Evolutionary conservation across 2,888 invertebrate genomes (phyloP), one percentile per base, ranked within the genome.

Genomic region (Oxystoma pomonae): DNA sequence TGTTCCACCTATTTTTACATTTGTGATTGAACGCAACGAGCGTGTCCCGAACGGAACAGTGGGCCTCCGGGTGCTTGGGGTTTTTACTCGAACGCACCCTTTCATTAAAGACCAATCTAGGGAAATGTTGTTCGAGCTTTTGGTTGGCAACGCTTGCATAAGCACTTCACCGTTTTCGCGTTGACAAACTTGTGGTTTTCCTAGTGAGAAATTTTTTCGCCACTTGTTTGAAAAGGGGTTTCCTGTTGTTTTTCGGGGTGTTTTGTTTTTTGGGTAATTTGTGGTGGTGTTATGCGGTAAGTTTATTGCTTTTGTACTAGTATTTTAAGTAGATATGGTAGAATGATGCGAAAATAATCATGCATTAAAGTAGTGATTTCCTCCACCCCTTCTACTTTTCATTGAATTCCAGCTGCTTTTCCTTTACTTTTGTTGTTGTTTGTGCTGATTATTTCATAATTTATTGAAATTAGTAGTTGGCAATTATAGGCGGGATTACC

Each of bases 91-190:
- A n/a, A n/a, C n/a, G n/a, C n/a, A n/a, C n/a, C n/a, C n/a, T n/a
- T n/a, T n/a, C n/a, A n/a, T n/a, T n/a, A n/a, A n/a, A n/a, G n/a
- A n/a, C n/a, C n/a, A n/a, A n/a, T n/a, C n/a, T n/a, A n/a, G n/a
- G n/a, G n/a, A n/a, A n/a, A n/a, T n/a, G n/a, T n/a, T n/a, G n/a
- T n/a, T 65, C 58, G 62, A 62, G 53, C 53, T 59, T 60, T 59
- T 57, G 60, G 65, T 65, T 65, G 65, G 62, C 65, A 60, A 56
- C 61, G 65, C 63, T 65, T 65, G 63, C 65, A 61, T 63, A 65
- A 65, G 58, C 60, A 60, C 60, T 57, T 35, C 35, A 12, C 35
- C 35, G 35, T 35, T 35, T 35, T 35, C 35, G 35, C 35, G 35
- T 35, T 35, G 35, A 35, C 35, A 35, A 35, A 35, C 35, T 35